Conservation (phyloP, 1,140 invertebrate genomes). For the Neodiprion pinetum region DNA sequence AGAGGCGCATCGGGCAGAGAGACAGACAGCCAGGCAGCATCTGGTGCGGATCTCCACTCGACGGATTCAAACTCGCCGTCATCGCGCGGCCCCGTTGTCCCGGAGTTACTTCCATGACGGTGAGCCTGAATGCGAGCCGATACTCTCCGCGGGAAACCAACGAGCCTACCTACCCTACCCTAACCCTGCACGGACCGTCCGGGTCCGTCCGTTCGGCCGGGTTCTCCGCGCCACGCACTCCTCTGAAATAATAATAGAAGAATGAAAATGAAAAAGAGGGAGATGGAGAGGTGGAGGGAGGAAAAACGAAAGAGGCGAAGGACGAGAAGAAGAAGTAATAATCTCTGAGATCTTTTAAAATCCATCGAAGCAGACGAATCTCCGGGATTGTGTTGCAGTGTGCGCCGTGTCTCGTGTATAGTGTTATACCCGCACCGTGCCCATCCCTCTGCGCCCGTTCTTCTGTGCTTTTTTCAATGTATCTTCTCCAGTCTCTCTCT, state of each 20-base stretch:
- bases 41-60: slow-evolving; percentile 31
- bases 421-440: background rate
- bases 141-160: slow-evolving; percentile 58
- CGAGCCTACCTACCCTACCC: slow-evolving; percentile 52
- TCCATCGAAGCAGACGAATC: slow-evolving; percentile 60
- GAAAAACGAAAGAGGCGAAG: slow-evolving; percentile 38
- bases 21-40: slow-evolving; percentile 27
- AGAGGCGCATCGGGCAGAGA: slow-evolving; percentile 15
- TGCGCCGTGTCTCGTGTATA: slow-evolving; percentile 39
- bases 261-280: slow-evolving; percentile 46
- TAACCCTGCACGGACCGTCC: background rate
- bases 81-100: slow-evolving; percentile 51
- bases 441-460: slow-evolving; percentile 10
- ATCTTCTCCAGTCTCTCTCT: no score
- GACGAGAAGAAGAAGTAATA: slow-evolving; percentile 53
- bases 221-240: slow-evolving; percentile 26
- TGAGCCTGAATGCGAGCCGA: slow-evolving; percentile 61
- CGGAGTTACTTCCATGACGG: slow-evolving; percentile 60
- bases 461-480: no score
- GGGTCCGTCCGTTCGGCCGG: slow-evolving; percentile 9
- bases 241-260: slow-evolving; percentile 59
- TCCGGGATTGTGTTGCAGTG: slow-evolving; percentile 53
- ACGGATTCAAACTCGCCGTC: slow-evolving; percentile 8
- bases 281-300: slow-evolving; percentile 22
- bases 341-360: slow-evolving; percentile 63